Percentiles rank a stretch among this genome's conserved stretches.
Evolutionary conservation across 2,888 invertebrate species (phyloP).

Genomic region (Eupithecia exiguata): DNA sequence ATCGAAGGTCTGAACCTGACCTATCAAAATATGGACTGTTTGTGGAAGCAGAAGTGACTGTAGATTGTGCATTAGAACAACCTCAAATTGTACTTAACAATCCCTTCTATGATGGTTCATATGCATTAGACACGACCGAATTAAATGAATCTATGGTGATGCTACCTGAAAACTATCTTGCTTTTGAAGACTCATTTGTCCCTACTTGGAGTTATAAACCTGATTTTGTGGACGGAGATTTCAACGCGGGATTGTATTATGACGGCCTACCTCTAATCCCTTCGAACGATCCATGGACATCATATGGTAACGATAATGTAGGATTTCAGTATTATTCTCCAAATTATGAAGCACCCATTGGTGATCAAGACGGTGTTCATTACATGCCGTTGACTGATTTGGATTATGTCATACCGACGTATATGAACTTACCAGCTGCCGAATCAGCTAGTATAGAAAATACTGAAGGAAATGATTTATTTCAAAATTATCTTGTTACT

Average conservation of each 20-base stretch:
- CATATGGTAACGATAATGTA: conserved; percentile 66
- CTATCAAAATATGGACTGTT: conserved; percentile 74
- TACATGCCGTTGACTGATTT: conserved; percentile 77
- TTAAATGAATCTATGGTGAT: conserved; percentile 68
- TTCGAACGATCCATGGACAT: conserved; percentile 77
- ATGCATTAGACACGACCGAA: conserved; percentile 66
- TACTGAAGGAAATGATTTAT: conserved; percentile 47
- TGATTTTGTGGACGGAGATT: conserved; percentile 64
- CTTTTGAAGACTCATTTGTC: conserved; percentile 81
- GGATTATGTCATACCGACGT: conserved; percentile 76
- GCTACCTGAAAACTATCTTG: conserved; percentile 79
- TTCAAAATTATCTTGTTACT: conserved; percentile 45
- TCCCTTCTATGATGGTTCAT: conserved; percentile 79
- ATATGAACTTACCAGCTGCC: conserved; percentile 71
- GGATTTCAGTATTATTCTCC: conserved; percentile 72
- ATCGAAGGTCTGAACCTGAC: conserved; percentile 76
- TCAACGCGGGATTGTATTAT: conserved; percentile 68
- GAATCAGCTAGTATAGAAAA: conserved; percentile 63
- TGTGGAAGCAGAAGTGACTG: conserved; percentile 71
- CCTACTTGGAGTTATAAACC: conserved; percentile 77
- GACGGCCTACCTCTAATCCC: conserved; percentile 73
- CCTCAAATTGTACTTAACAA: conserved; percentile 78
- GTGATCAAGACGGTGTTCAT: conserved; percentile 63
- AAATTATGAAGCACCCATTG: conserved; percentile 64
- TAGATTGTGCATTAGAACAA: conserved; percentile 65